These are phyloP conservation scores for Teinopalpus imperialis DNA, from an alignment of 2,888 invertebrate genomes.

Conservation along the genomic window DNA sequence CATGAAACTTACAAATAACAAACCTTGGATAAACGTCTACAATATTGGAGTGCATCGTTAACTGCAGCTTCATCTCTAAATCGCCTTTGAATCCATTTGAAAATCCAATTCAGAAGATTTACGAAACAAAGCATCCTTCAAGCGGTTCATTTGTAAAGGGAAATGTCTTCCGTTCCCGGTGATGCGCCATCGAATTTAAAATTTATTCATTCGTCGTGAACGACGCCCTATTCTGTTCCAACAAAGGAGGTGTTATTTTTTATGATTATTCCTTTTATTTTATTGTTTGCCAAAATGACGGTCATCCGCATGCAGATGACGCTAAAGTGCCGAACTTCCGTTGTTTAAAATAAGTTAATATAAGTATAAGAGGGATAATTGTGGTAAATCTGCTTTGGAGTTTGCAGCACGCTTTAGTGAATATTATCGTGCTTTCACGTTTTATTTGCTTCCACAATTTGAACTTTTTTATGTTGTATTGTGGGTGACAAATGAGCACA, in stretches of 20 bases:
- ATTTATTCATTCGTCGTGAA: conserved; percentile 39
- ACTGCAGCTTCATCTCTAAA: conserved; percentile 8
- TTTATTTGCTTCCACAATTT: conserved; percentile 15
- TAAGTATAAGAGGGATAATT: conserved; percentile 34
- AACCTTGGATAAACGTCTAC: no score
- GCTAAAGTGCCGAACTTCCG: conserved; percentile 34
- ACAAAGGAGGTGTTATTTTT: no score
- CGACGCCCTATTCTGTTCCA: no score
- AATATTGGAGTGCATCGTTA: conserved; percentile 21
- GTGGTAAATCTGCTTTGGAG: conserved; percentile 32
- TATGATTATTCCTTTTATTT: conserved; percentile 63
- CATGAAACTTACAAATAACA: no score
- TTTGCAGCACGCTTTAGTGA: conserved; percentile 25
- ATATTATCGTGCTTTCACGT: conserved; percentile 7
- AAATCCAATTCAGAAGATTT: conserved; percentile 20
- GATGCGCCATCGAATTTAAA: conserved; percentile 55
- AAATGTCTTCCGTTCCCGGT: conserved; percentile 42
- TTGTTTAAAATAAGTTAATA: conserved; percentile 32
- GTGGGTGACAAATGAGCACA: no score
- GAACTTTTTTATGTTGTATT: no score
- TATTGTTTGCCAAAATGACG: conserved; percentile 47
- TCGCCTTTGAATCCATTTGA: conserved; percentile 16
- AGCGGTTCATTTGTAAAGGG: conserved; percentile 36
- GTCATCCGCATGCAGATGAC: conserved; percentile 27
- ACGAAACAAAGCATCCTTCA: conserved; percentile 28